A percentile compares a stretch with the other conserved stretches of the same genome.
These are phyloP conservation scores for Silurus glanis DNA, from an alignment of 2,113 vertebrate species.

Conservation along the genomic window DNA sequence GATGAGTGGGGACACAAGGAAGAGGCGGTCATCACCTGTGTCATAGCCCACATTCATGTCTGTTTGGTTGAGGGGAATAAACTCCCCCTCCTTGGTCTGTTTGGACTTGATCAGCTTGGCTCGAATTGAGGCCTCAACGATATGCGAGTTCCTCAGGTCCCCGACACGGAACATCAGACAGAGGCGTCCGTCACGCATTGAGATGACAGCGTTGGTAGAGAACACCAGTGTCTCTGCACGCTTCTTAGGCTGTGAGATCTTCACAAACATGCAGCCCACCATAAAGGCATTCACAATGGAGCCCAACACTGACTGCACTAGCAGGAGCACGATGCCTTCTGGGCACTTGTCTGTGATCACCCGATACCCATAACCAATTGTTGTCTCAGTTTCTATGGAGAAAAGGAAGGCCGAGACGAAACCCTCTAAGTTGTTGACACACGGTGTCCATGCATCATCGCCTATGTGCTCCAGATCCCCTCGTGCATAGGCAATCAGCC, in stretches of 20 bases:
- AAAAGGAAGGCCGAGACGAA: conserved; percentile 98
- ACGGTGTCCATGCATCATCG: conserved; percentile 90
- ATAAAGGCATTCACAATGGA: conserved; percentile 99
- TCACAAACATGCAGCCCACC: conserved; percentile 99
- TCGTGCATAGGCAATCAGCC: conserved; percentile 95
- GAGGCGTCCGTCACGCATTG: conserved; percentile 91
- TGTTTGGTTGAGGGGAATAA: conserved; percentile 98
- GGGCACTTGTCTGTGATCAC: conserved; percentile 99
- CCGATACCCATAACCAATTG: conserved; percentile 97
- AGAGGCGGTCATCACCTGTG: conserved; percentile 95
- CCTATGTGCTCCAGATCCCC: conserved; percentile 94
- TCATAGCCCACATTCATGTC: conserved; percentile 98
- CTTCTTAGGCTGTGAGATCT: conserved; percentile 99
- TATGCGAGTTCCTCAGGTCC: conserved; percentile 98
- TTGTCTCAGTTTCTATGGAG: conserved; percentile 98
- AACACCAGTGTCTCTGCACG: conserved; percentile 97
- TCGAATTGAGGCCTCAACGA: conserved; percentile 97
- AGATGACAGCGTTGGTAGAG: conserved; percentile 95
- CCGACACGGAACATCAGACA: conserved; percentile 99
- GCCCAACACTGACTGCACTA: conserved; percentile 95
- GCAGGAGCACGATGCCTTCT: conserved; percentile 91
- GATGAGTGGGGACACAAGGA: conserved; percentile 96
- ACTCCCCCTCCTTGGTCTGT: conserved; percentile 99
- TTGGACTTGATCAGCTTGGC: conserved; percentile 98
- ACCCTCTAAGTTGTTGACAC: conserved; percentile 95